Conservation (phyloP, 2,797 vertebrate genomes). For the Ptychadena robeensis region DNA sequence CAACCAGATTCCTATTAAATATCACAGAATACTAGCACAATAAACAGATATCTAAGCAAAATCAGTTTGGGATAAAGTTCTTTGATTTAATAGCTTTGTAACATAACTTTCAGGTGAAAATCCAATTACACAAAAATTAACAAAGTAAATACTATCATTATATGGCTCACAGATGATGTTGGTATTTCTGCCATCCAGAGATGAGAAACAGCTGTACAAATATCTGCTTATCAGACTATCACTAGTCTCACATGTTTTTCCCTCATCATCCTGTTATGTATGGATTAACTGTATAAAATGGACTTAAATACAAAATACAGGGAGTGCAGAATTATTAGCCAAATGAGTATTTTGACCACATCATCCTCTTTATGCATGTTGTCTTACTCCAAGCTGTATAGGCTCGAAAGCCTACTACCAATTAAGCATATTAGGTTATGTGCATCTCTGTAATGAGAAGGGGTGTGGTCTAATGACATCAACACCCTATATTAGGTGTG, state of each 20-base stretch:
- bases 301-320: neutral
- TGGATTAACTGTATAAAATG: neutral
- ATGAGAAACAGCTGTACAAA: neutral
- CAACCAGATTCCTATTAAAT: slow-evolving; percentile 69
- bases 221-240: neutral
- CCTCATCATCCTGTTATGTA: neutral
- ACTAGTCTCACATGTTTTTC: neutral
- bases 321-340: too few relatives aligned
- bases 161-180: slow-evolving; percentile 17
- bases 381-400: too few relatives aligned
- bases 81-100: slow-evolving; percentile 56
- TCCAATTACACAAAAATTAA: slow-evolving; percentile 44
- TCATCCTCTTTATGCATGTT: too few relatives aligned
- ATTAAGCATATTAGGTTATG: too few relatives aligned
- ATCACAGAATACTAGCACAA: slow-evolving; percentile 59
- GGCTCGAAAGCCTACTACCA: too few relatives aligned
- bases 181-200: neutral
- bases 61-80: slow-evolving; percentile 45
- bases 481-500: too few relatives aligned
- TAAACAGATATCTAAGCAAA: slow-evolving; percentile 57
- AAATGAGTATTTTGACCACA: too few relatives aligned
- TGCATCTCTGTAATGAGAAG: too few relatives aligned
- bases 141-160: slow-evolving; percentile 31
- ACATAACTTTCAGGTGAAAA: slow-evolving; percentile 32
- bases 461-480: too few relatives aligned